phyloP scores from a whole-genome alignment of 2,113 vertebrate species.

The Nicator chloris region DNA sequence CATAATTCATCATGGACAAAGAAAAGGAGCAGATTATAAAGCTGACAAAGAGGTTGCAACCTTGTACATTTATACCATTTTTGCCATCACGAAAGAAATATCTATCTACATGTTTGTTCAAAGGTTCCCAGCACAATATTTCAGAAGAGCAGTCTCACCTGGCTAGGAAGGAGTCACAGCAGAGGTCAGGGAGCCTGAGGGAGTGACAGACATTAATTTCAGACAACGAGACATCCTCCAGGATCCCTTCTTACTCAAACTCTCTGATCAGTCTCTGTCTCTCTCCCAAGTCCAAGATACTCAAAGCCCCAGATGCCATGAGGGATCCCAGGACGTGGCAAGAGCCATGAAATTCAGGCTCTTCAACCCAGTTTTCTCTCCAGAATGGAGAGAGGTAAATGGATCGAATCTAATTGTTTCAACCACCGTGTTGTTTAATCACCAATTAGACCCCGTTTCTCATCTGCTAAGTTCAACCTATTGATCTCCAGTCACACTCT shows the following conservation, averaged over 20 bases:
- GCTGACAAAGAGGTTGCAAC: background rate
- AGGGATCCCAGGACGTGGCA: background rate
- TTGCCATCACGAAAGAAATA: background rate
- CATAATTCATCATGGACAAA: background rate
- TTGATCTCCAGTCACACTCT: background rate
- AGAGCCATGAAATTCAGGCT: background rate
- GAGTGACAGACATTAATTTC: background rate
- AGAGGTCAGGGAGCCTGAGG: background rate
- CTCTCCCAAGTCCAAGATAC: background rate
- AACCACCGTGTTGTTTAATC: background rate
- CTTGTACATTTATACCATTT: background rate
- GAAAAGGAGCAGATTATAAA: background rate
- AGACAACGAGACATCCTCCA: background rate
- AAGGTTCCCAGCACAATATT: background rate
- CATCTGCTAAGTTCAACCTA: slow-evolving; percentile 4
- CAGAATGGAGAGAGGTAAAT: background rate
- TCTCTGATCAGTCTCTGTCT: background rate
- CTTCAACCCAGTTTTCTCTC: background rate
- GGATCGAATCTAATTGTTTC: background rate
- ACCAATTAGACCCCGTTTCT: slow-evolving; percentile 44
- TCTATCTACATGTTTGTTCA: background rate
- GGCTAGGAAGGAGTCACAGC: background rate
- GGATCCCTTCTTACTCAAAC: background rate
- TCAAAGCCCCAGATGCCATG: background rate
- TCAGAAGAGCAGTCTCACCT: background rate